phyloP scores from a whole-genome alignment of 2,113 vertebrate genomes.

The Acinonyx jubatus region DNA sequence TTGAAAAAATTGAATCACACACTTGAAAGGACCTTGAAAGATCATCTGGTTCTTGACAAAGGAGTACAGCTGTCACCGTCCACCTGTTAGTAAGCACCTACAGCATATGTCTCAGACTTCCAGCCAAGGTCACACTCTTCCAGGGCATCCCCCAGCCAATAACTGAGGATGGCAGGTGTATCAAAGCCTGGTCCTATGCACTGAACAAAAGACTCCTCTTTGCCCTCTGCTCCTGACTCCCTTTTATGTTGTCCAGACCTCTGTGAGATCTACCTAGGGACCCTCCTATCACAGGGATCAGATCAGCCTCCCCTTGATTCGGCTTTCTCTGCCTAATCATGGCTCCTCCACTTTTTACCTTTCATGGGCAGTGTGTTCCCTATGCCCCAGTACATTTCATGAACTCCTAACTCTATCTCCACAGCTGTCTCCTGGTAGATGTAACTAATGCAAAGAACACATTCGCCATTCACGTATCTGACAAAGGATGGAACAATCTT shows the following conservation, averaged over 20 bases:
- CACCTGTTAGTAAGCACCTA: neutral
- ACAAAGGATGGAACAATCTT: neutral
- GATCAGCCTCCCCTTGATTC: neutral
- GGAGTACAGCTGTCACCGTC: neutral
- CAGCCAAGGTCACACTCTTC: neutral
- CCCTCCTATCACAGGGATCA: neutral
- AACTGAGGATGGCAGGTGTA: neutral
- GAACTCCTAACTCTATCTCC: neutral
- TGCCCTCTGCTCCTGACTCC: neutral
- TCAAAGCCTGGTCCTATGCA: neutral
- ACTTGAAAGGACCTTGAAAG: slow-evolving; percentile 48
- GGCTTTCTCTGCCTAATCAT: neutral
- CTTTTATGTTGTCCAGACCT: neutral
- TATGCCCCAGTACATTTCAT: neutral
- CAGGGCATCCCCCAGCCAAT: neutral
- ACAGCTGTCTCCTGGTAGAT: neutral
- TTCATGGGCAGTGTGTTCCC: neutral
- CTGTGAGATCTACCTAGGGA: neutral
- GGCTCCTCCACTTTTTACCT: neutral
- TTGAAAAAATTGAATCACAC: slow-evolving; percentile 29
- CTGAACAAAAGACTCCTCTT: neutral
- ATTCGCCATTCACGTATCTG: neutral
- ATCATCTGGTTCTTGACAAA: slow-evolving; percentile 19
- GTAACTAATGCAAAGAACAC: slow-evolving; percentile 25
- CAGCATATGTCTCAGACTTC: neutral